phyloP scores from a whole-genome alignment of 2,797 vertebrate species.

The Rousettus madagascariensis region DNA sequence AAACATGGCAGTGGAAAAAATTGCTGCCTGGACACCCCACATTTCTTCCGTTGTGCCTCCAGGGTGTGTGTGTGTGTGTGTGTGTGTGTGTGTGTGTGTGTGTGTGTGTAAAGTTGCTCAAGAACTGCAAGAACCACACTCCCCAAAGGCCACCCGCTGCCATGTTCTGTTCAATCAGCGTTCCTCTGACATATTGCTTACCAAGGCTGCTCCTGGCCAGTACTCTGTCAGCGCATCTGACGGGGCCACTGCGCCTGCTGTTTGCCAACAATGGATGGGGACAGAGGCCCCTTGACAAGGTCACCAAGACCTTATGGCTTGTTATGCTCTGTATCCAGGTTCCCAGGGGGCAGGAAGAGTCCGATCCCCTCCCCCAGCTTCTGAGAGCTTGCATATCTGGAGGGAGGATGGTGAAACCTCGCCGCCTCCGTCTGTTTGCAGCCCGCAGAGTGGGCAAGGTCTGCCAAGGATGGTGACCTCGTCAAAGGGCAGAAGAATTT shows the following conservation, averaged over 20 bases:
- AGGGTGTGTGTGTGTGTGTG: background rate
- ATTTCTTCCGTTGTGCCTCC: background rate
- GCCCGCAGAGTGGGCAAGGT: background rate
- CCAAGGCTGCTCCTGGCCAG: slow-evolving; percentile 53
- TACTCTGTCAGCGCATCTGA: background rate
- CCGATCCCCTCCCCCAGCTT: background rate
- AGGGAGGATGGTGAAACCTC: background rate
- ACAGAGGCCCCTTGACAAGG: slow-evolving; percentile 12
- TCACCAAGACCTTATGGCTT: background rate
- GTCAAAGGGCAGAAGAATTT: slow-evolving; percentile 27
- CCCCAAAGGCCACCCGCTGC: background rate
- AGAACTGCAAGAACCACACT: slow-evolving; percentile 9
- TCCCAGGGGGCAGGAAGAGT: background rate
- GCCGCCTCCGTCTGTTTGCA: background rate
- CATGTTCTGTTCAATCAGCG: slow-evolving; percentile 39
- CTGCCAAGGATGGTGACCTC: slow-evolving; percentile 39
- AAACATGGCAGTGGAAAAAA: background rate
- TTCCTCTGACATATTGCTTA: slow-evolving; percentile 49
- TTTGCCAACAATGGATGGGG: background rate
- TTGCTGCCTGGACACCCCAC: background rate
- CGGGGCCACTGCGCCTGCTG: background rate
- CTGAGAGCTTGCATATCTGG: background rate
- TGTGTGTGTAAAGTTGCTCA: background rate
- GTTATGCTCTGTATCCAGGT: background rate
- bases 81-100: background rate